phyloP scores from a whole-genome alignment of 2,797 vertebrate species.

The Takifugu rubripes region DNA sequence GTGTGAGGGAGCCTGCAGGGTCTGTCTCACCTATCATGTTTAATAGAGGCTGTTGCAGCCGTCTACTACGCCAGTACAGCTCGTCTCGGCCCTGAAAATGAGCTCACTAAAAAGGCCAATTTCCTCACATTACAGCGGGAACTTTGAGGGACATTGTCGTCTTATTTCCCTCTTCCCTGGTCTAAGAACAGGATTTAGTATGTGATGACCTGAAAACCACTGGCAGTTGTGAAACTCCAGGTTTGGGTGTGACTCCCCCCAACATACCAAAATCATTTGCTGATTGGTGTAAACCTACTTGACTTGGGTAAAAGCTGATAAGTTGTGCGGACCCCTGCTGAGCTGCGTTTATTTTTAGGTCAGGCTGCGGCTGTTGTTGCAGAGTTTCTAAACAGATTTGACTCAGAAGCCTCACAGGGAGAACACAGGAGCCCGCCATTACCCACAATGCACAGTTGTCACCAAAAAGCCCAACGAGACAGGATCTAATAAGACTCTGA shows the following conservation, averaged over 20 bases:
- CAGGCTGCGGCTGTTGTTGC: conserved; percentile 12
- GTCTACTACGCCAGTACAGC: conserved; percentile 30
- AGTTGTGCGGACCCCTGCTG: conserved; percentile 18
- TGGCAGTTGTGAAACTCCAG: background rate
- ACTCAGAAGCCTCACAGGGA: conserved; percentile 29
- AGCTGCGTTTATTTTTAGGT: conserved; percentile 53
- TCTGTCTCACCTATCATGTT: conserved; percentile 44
- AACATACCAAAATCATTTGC: conserved; percentile 18
- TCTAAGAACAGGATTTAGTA: background rate
- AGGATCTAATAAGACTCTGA: conserved; percentile 11
- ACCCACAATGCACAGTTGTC: conserved; percentile 17
- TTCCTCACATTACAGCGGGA: conserved; percentile 10
- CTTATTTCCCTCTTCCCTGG: too few species aligned
- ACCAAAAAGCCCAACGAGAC: conserved; percentile 1
- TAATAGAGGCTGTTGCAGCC: conserved; percentile 28
- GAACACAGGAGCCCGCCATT: conserved; percentile 1
- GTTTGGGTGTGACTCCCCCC: background rate
- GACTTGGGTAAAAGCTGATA: conserved; percentile 24
- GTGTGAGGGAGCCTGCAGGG: conserved; percentile 20
- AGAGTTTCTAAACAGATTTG: conserved; percentile 27
- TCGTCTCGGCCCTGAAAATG: conserved; percentile 9
- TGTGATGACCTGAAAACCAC: conserved; percentile 1
- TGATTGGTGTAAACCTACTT: conserved; percentile 35
- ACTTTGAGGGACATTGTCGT: conserved; percentile 10
- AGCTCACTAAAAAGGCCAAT: conserved; percentile 10